Base-by-base conservation (phyloP, 2,797 vertebrate species). In the Alfaro cultratus region DNA sequence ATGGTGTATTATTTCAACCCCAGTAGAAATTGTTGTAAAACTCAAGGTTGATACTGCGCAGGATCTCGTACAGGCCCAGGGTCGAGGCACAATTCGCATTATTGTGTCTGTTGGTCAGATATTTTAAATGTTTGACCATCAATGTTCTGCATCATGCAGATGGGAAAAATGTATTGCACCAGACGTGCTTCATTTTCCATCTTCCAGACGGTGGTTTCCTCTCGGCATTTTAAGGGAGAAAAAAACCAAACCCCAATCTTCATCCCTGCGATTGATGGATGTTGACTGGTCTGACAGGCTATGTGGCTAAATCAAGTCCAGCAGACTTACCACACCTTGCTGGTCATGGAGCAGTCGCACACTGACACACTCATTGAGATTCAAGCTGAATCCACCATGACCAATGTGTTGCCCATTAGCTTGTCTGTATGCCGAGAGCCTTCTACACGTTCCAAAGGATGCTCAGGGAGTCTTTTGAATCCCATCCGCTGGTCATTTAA, bases 341-440 rank as follows among this genome's bases (percentile, higher is more conserved):
- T 92, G 91, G 94, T 94, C 94, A 95, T 85, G 89, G 90, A 92
- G 87, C 89, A 80, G 81, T 79, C 83, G 34, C 87, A 85, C 86
- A 77, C 91, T 91, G 92, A 93, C 92, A 89, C 88, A 88, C 94
- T 95, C 94, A 95, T 94, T 94, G 91, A 93, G 92, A 95, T 95
- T 95, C 94, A 92, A 88, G 87, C 90, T 76, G 92, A 93, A 90
- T 93, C 91, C 88, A 93, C 92, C 94, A 87, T 94, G 93, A 95
- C 94, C 94, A 92, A 93, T 94, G 89, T 92, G 91, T 91, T 93
- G 92, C 91, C 93, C 94, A 95, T 95, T 95, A 95, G 92, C 94
- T 89, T 83, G 91, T 91, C 93, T 94, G 91, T 93, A 91, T 93
- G 90, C 93, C 82, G 85, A 85, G 87, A 91, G 87, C 89, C 87